These are phyloP conservation scores for Chromoteleia sp. DNA, from an alignment of 2,888 invertebrate species.

Conservation along the genomic window DNA sequence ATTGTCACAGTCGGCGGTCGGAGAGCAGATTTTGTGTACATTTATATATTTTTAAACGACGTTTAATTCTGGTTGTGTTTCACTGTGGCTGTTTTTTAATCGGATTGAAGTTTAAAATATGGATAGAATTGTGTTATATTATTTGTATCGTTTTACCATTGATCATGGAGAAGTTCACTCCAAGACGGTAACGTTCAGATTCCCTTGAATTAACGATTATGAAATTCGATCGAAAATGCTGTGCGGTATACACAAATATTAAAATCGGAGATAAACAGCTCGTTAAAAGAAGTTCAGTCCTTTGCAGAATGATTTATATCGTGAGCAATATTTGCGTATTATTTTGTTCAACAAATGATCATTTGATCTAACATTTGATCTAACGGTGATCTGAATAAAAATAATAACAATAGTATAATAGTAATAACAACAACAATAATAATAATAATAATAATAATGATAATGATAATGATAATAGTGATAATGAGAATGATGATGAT, in stretches of 20 bases:
- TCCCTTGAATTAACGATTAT: constrained; percentile 9
- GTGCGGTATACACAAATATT: constrained; percentile 26
- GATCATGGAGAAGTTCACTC: too few relatives aligned
- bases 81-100: too few relatives aligned
- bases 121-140: too few relatives aligned
- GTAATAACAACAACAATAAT: too few relatives aligned
- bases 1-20: constrained; percentile 40
- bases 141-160: too few relatives aligned
- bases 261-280: constrained; percentile 31
- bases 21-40: constrained; percentile 31
- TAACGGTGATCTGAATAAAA: too few relatives aligned
- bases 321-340: constrained; percentile 33
- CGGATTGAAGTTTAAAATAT: too few relatives aligned
- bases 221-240: constrained; percentile 7
- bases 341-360: constrained; percentile 41
- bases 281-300: constrained; percentile 19
- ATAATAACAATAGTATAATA: not conserved
- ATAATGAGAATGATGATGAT: too few relatives aligned
- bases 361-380: constrained; percentile 40
- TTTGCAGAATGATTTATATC: constrained; percentile 26
- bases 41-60: constrained; percentile 18
- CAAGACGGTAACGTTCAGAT: too few relatives aligned
- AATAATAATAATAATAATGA: too few relatives aligned
- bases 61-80: too few relatives aligned
- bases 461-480: too few relatives aligned